Evolutionary conservation across 1,140 invertebrate genomes (phyloP), one percentile per base, ranked within the genome.

Genomic region (Pseudomyrmex dendroicus): DNA sequence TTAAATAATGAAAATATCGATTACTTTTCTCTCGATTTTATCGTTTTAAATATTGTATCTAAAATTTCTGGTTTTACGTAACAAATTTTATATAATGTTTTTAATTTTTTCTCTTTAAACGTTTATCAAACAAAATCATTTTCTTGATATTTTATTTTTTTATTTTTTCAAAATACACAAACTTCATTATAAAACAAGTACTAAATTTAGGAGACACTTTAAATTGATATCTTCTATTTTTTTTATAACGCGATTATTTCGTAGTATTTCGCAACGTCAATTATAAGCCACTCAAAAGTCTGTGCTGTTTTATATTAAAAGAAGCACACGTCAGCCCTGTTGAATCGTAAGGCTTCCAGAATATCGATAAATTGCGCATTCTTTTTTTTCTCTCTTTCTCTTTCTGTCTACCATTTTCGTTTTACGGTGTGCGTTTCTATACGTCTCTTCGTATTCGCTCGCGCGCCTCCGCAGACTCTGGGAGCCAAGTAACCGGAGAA

Each of bases 401-500:
- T 10, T 2, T 68, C 59, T 10, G 2, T 76, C 20, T 4, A 50
- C 13, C 57, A 63, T 62, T 73, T 76, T 67, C 17, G 63, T 84
- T 25, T 10, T 70, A 62, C 52, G 35, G 83, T 80, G 46, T 72
- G 44, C 10, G 64, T 80, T 35, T 61, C 44, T 50, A 15, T 20
- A 52, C 20, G 22, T 12, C 25, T 63, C 10, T 46, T 50, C 22
- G 67, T 70, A 17, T 46, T 44, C 64, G 20, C 52, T 59, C 25
- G 62, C 50, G 50, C 73, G 20, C 59, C 63, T 77, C 78, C 64
- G 48, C 73, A 61, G 73, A 57, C 76, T 46, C 77, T 54, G 68
- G 73, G 66, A 83, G 74, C 54, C 44, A 72, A 73, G 89, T 85
- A 85, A 88, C 68, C 64, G 72, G 87, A 87, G 82, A 84, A 84